These are phyloP conservation scores for Terebella lapidaria DNA, from an alignment of 2,888 invertebrate species.

Conservation along the genomic window DNA sequence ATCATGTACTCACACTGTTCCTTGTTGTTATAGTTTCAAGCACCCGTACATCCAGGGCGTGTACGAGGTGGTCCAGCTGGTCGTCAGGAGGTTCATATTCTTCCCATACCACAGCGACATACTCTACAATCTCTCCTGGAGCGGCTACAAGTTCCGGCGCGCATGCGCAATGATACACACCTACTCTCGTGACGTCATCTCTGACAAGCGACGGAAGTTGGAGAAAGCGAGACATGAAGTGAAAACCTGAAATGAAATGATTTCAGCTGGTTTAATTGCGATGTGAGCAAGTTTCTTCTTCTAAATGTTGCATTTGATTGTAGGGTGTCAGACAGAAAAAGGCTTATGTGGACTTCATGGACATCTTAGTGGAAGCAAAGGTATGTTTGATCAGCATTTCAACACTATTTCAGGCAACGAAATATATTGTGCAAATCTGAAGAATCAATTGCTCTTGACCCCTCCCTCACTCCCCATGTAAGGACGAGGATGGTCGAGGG, in stretches of 20 bases:
- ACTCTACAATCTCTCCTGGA: constrained; percentile 4
- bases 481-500: constrained; percentile 6
- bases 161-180: neutral
- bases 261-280: too few relatives aligned
- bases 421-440: neutral
- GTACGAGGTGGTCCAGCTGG: constrained; percentile 6
- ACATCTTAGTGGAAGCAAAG: constrained; percentile 7
- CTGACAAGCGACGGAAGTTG: neutral
- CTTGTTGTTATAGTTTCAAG: neutral
- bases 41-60: constrained; percentile 8
- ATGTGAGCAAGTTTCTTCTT: too few relatives aligned
- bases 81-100: neutral
- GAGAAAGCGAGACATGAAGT: neutral
- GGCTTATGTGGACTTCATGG: constrained; percentile 8
- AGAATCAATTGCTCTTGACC: too few relatives aligned
- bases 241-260: too few relatives aligned
- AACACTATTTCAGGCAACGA: too few relatives aligned
- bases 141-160: constrained; percentile 4
- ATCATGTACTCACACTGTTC: too few relatives aligned
- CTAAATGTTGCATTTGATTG: neutral
- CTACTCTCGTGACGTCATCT: constrained; percentile 3
- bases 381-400: neutral
- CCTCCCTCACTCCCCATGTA: too few relatives aligned
- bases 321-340: neutral
- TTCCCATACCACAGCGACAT: constrained; percentile 4